These are phyloP conservation scores for Corydoras maculifer DNA, from an alignment of 2,113 vertebrate species.

Conservation along the genomic window DNA sequence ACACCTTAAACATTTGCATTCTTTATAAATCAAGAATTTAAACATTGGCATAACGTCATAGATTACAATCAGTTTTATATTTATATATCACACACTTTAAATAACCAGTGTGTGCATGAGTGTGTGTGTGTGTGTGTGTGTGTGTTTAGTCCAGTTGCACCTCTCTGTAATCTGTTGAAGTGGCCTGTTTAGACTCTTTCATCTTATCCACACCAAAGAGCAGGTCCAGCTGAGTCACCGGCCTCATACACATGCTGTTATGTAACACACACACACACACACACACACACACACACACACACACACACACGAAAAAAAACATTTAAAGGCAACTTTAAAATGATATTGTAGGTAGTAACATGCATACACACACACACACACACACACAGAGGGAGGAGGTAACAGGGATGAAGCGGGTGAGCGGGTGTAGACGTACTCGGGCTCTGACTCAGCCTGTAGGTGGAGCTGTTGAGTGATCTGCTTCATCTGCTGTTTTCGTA, in stretches of 20 bases:
- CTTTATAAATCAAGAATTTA: too few relatives aligned
- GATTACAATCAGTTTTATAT: too few relatives aligned
- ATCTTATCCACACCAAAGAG: conserved; percentile 72
- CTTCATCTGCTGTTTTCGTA: conserved; percentile 73
- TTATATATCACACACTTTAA: too few relatives aligned
- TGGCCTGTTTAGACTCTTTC: conserved; percentile 65
- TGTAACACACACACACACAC: conserved; percentile 46
- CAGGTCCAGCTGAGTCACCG: conserved; percentile 70
- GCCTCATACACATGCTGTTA: conserved; percentile 58
- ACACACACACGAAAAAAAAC: not conserved
- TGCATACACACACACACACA: not conserved
- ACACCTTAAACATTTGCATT: too few relatives aligned
- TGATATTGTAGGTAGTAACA: too few relatives aligned
- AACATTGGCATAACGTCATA: too few relatives aligned
- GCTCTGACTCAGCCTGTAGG: conserved; percentile 18
- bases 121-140: not conserved
- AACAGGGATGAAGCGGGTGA: not conserved
- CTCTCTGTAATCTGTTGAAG: conserved; percentile 43
- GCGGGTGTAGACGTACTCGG: conserved; percentile 32
- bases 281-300: not conserved
- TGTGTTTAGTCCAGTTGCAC: conserved; percentile 58
- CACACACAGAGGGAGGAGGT: not conserved
- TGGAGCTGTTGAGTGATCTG: conserved; percentile 65
- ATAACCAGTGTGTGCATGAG: not conserved
- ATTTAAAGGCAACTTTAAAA: too few relatives aligned